phyloP scores from a whole-genome alignment of 2,113 vertebrate genomes.

The Eulemur macaco region DNA sequence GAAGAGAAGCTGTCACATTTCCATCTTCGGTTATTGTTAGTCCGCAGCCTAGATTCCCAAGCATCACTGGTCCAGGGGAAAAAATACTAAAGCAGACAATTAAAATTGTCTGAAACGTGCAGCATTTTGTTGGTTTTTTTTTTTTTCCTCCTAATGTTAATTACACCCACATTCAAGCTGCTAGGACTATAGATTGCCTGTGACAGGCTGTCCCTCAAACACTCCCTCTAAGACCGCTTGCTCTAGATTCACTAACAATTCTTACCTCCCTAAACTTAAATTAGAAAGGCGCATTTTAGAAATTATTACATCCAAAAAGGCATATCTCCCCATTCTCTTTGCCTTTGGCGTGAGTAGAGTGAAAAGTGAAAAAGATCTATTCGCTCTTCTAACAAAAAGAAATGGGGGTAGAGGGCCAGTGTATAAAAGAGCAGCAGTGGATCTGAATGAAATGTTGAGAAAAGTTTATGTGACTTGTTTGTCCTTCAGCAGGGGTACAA shows the following conservation, averaged over 20 bases:
- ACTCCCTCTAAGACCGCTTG: slow-evolving; percentile 18
- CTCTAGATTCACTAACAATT: slow-evolving; percentile 52
- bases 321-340: not conserved
- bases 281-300: slow-evolving; percentile 46
- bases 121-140: slow-evolving; percentile 4
- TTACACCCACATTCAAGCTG: slow-evolving; percentile 62
- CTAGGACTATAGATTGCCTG: slow-evolving; percentile 16
- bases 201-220: slow-evolving; percentile 69
- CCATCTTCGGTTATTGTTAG: slow-evolving; percentile 78
- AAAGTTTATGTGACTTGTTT: slow-evolving; percentile 69
- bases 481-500: not conserved
- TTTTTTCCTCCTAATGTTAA: slow-evolving; percentile 48
- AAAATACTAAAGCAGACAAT: slow-evolving; percentile 42
- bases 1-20: slow-evolving; percentile 76
- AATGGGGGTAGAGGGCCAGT: not conserved
- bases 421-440: not conserved
- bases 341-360: not conserved
- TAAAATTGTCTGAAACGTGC: slow-evolving; percentile 50
- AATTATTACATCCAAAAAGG: slow-evolving; percentile 30
- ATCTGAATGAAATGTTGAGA: slow-evolving; percentile 32
- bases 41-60: slow-evolving; percentile 67
- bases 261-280: slow-evolving; percentile 64
- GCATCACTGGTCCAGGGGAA: slow-evolving; percentile 1
- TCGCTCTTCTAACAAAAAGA: slow-evolving; percentile 69
- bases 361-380: slow-evolving; percentile 29